Percentiles rank a stretch among this genome's conserved stretches.
These are phyloP conservation scores for Hippocampus comes DNA, from an alignment of 2,113 vertebrate species.

Conservation along the genomic window DNA sequence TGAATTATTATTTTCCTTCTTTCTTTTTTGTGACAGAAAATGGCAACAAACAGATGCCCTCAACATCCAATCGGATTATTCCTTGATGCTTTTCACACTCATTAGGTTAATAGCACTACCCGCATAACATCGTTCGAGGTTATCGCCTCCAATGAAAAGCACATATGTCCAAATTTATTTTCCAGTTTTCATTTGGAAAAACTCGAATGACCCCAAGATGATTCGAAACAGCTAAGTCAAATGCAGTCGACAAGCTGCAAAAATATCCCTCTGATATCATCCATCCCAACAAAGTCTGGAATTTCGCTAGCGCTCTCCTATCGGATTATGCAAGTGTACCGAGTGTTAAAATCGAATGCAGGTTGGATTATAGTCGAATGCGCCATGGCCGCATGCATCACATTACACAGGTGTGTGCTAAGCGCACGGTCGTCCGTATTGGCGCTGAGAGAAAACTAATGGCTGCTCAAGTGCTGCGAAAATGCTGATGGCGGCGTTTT, in stretches of 20 bases:
- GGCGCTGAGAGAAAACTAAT: conserved; percentile 62
- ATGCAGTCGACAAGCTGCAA: background rate
- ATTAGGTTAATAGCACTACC: too few species aligned
- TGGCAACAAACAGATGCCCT: too few species aligned
- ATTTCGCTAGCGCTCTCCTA: background rate
- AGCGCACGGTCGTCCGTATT: conserved; percentile 44
- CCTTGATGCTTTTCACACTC: too few species aligned
- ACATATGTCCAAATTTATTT: too few species aligned
- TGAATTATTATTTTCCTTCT: too few species aligned
- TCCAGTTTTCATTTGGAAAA: too few species aligned
- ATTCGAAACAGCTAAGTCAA: background rate
- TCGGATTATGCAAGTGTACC: conserved; percentile 1
- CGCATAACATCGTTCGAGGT: too few species aligned
- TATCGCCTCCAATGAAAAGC: too few species aligned
- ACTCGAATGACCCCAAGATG: background rate
- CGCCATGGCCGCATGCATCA: conserved; percentile 29
- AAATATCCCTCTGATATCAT: background rate
- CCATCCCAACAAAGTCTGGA: background rate
- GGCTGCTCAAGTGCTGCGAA: conserved; percentile 63
- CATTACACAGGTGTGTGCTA: conserved; percentile 40
- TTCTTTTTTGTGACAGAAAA: too few species aligned
- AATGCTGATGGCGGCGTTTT: conserved; percentile 59
- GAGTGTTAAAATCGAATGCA: background rate
- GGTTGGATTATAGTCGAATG: conserved; percentile 9
- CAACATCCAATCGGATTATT: too few species aligned